A percentile compares a stretch with the other conserved stretches of the same genome.
phyloP scores from a whole-genome alignment of 1,140 invertebrate genomes.

The Rhynchophorus ferrugineus region DNA sequence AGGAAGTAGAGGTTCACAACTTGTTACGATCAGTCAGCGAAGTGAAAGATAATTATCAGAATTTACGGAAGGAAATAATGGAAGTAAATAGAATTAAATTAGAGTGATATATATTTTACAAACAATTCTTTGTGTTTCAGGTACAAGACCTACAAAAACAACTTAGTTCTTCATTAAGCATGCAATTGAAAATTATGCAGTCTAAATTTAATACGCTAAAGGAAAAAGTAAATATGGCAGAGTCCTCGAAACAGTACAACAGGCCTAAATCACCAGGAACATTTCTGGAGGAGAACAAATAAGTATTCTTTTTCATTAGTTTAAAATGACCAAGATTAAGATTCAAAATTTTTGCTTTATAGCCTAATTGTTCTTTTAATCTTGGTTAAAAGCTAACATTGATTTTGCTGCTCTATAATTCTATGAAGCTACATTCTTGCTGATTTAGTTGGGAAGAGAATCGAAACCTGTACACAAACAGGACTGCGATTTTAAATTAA shows the following conservation, averaged over 20 bases:
- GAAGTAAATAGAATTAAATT: slow-evolving; percentile 18
- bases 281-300: slow-evolving; percentile 11
- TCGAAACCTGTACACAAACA: slow-evolving; percentile 20
- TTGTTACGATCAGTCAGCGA: slow-evolving; percentile 37
- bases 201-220: slow-evolving; percentile 36
- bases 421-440: too few species aligned
- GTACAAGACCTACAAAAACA: slow-evolving; percentile 40
- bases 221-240: slow-evolving; percentile 27
- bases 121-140: slow-evolving; percentile 9
- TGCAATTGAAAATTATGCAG: slow-evolving; percentile 37
- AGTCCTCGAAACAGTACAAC: background rate
- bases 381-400: too few species aligned
- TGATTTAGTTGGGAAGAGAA: too few species aligned
- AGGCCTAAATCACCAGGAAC: slow-evolving; percentile 9
- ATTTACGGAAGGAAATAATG: slow-evolving; percentile 37
- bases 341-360: too few species aligned
- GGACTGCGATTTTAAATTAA: slow-evolving; percentile 13
- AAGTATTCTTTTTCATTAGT: slow-evolving; percentile 13
- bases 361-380: too few species aligned
- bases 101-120: background rate
- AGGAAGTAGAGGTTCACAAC: slow-evolving; percentile 34
- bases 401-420: too few species aligned
- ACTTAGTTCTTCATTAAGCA: slow-evolving; percentile 35
- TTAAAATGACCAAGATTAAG: background rate
- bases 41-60: slow-evolving; percentile 39